Evolutionary conservation across 2,797 vertebrate genomes (phyloP), one percentile per base, ranked within the genome.

Genomic region (Karalla daura): DNA sequence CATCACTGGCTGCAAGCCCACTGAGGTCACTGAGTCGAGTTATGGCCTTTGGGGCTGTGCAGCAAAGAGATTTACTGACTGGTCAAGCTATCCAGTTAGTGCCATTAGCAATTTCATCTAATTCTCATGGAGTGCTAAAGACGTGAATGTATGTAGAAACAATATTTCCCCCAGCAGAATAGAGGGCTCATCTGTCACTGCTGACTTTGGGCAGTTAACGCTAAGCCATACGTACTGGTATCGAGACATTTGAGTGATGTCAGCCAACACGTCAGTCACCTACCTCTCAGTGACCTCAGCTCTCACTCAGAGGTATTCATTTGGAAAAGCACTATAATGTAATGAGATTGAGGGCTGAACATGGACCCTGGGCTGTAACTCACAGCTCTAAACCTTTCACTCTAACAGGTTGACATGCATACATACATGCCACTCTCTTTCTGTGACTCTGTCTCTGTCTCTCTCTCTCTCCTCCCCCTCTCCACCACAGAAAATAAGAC

Each of bases 281-380:
- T 80, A 73, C 79, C 81, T 74, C 58, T 56, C 71, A 3, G 5
- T 86, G 83, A 91, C 84, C 86, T 83, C 80, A 69, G 52, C 74
- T 70, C 74, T 70, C 50, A 21, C 53, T 69, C 70, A 8, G 59
- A 74, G 41, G 17, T 28, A 78, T 85, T 88, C 71, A 85, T 89
- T 81, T 83, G 75, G 30, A 45, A 56, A 33, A 85, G 76, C 61
- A 3, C 62, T 28, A 74, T 89, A 85, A 89, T 88, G 82, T 89
- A 84, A 89, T 87, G 82, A 89, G 85, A 85, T 67, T 63, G 74
- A 58, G 56, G 49, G 33, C 43, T 37, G 2, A 58, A 78, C 36
- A 58, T 12, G 13, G 74, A 63, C 43, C 45, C 35, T 32, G 41
- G 67, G 51, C 59, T 33, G 25, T 72, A 80, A 78, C 32, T 85